Percentiles rank a stretch among this genome's conserved stretches.
Conservation (phyloP, 2,113 vertebrate species). For the Mola mola region DNA sequence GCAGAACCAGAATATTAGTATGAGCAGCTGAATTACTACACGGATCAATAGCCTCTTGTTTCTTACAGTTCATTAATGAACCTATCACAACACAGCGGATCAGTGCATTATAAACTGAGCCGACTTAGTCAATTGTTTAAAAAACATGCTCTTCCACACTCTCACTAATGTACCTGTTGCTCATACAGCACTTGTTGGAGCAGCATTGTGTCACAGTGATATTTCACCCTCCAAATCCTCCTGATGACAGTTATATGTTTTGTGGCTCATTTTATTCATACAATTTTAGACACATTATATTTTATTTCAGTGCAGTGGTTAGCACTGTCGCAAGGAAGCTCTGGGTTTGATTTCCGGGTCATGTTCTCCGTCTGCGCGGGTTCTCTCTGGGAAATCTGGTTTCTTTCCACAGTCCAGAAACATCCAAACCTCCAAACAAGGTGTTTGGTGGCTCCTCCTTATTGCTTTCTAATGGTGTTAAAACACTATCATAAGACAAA, state of each 20-base stretch:
- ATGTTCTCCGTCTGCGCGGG: no score
- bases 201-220: slow-evolving; percentile 12
- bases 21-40: neutral
- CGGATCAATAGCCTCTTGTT: neutral
- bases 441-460: no score
- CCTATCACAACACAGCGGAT: slow-evolving; percentile 1
- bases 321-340: no score
- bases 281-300: no score
- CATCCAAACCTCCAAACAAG: no score
- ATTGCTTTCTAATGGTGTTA: no score
- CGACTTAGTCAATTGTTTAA: neutral
- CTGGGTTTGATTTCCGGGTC: no score
- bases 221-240: slow-evolving; percentile 11
- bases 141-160: no score
- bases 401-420: no score
- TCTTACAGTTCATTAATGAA: neutral
- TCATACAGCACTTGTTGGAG: slow-evolving; percentile 36
- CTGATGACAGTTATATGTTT: slow-evolving; percentile 31
- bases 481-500: no score
- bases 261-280: slow-evolving; percentile 21
- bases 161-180: slow-evolving; percentile 50
- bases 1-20: slow-evolving; percentile 5
- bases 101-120: slow-evolving; percentile 1
- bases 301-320: no score
- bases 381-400: no score